These are phyloP conservation scores for Sebastes melanostomus DNA, from an alignment of 2,797 vertebrate species.

Conservation along the genomic window DNA sequence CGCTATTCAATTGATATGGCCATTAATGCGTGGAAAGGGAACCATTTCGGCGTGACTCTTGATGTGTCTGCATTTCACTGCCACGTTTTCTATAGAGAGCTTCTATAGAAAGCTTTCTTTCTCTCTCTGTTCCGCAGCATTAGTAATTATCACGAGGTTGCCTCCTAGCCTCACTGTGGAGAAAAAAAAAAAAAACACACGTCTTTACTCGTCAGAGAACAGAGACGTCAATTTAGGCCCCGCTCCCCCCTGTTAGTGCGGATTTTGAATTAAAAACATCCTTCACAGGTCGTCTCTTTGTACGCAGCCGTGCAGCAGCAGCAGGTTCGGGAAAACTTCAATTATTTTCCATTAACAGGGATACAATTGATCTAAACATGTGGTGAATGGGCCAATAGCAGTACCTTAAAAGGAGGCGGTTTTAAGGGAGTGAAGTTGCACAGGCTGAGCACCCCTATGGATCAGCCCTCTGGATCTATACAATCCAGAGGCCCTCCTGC, in stretches of 20 bases:
- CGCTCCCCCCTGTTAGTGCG: slow-evolving; percentile 50
- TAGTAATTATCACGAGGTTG: slow-evolving; percentile 75
- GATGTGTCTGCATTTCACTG: slow-evolving; percentile 69
- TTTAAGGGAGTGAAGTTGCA: slow-evolving; percentile 47
- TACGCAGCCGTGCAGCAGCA: slow-evolving; percentile 54
- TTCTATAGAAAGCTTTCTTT: slow-evolving; percentile 64
- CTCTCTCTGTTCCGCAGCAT: slow-evolving; percentile 58
- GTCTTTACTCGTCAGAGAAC: slow-evolving; percentile 52
- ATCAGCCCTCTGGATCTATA: slow-evolving; percentile 75
- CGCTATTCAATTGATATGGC: slow-evolving; percentile 71
- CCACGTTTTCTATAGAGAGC: slow-evolving; percentile 44
- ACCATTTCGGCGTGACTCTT: slow-evolving; percentile 67
- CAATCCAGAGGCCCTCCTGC: slow-evolving; percentile 72
- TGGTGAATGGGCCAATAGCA: slow-evolving; percentile 75
- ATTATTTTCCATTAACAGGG: slow-evolving; percentile 83
- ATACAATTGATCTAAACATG: slow-evolving; percentile 83
- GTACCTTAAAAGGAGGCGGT: slow-evolving; percentile 61
- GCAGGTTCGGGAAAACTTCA: slow-evolving; percentile 69
- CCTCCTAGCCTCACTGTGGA: slow-evolving; percentile 49
- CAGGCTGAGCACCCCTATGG: slow-evolving; percentile 70
- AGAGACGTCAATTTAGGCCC: slow-evolving; percentile 71
- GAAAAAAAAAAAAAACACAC: neutral
- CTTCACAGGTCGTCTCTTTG: slow-evolving; percentile 73
- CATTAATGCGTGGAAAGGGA: slow-evolving; percentile 68
- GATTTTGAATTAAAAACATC: slow-evolving; percentile 79